Evolutionary conservation across 2,888 invertebrate genomes (phyloP).

Genomic region (Melanostoma mellinum): DNA sequence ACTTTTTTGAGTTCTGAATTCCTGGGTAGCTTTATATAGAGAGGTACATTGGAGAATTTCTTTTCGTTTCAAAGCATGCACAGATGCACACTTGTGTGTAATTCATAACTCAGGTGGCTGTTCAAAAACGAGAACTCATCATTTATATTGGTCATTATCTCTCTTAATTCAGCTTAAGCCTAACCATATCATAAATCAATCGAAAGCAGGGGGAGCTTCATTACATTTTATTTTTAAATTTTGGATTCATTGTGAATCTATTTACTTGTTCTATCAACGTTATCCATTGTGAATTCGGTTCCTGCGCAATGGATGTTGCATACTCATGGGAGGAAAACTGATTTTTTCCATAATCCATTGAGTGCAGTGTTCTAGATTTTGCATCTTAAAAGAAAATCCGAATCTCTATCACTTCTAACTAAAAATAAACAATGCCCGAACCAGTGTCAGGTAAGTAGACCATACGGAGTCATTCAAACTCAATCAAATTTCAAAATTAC

Average conservation of each 20-base stretch:
- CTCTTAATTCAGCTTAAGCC: no score
- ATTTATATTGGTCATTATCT: no score
- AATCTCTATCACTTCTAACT: background rate
- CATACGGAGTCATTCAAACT: background rate
- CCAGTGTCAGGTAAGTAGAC: constrained; percentile 52
- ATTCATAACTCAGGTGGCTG: no score
- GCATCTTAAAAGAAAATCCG: constrained; percentile 17
- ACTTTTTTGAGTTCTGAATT: no score
- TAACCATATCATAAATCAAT: no score
- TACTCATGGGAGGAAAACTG: constrained; percentile 41
- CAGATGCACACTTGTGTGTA: no score
- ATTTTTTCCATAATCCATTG: constrained; percentile 27
- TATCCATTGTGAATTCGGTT: constrained; percentile 44
- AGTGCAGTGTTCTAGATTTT: constrained; percentile 20
- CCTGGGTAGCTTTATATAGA: no score
- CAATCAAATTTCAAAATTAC: background rate
- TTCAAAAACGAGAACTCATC: no score
- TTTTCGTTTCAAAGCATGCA: no score
- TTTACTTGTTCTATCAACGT: background rate
- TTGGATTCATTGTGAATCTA: background rate
- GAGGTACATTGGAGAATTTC: no score
- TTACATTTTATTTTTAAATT: no score
- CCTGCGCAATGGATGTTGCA: constrained; percentile 65
- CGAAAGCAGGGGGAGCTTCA: no score
- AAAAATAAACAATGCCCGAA: constrained; percentile 54